Evolutionary conservation across 2,113 vertebrate genomes (phyloP), one percentile per base, ranked within the genome.

Genomic region (Macrotis lagotis): DNA sequence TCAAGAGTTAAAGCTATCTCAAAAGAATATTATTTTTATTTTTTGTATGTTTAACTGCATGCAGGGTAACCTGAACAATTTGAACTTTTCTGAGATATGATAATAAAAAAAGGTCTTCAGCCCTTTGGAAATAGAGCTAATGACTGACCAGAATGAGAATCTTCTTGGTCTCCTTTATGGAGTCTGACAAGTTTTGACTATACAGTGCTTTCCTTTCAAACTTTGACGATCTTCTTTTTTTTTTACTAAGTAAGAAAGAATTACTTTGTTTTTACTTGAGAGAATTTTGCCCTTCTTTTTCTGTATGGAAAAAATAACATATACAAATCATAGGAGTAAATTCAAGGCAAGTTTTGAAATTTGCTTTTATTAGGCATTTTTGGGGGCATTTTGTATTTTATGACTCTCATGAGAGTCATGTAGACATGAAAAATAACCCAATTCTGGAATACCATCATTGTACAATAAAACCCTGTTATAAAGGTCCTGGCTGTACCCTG

Each of bases 371-470:
- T 90, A 28, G 89, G 25, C 28, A 49, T 90, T 90, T 89, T 90
- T 49, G 16, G 28, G 28, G 10, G 48, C 48, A 90, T 28, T 90
- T 49, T 90, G 48, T 90, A 31, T 90, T 89, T 90, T 90, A 90
- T 49, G 48, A 19, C 44, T 44, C 66, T 83, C 66, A 44, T 8
- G 66, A 83, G 37, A 90, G 89, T 49, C 48, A 90, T 90, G 48
- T 8, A 90, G 89, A 90, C 89, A 90, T 90, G 89, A 90, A 90
- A 90, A 90, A 90, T 50, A 90, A 90, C 89, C 25, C 31, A 49
- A 90, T 90, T 90, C 28, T 90, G 19, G 48, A 90, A 90, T 90
- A 90, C 89, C 48, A 50, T 90, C 89, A 90, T 90, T 25, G 22
- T 31, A 90, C 47, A 83, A 83, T 83, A 83, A 83, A 83, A 83